phyloP scores from a whole-genome alignment of 2,113 vertebrate genomes.

The Nematolebias whitei region DNA sequence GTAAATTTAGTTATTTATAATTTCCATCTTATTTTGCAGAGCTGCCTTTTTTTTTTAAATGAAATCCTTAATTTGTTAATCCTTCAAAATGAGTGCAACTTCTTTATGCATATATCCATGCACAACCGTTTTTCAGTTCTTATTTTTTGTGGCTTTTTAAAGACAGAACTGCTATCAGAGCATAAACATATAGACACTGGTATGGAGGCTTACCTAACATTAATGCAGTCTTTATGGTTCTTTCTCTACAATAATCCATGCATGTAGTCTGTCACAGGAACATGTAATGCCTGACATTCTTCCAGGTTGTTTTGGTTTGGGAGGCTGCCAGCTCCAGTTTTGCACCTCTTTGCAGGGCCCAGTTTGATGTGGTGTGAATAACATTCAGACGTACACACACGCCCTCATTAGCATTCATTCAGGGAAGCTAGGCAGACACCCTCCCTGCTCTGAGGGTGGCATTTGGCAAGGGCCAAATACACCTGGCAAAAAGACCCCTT shows the following conservation, averaged over 20 bases:
- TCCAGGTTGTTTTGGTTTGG: slow-evolving; percentile 82
- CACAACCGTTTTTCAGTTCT: too few species aligned
- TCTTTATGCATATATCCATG: too few species aligned
- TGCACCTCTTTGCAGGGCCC: slow-evolving; percentile 80
- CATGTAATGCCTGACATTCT: slow-evolving; percentile 80
- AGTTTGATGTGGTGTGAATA: slow-evolving; percentile 84
- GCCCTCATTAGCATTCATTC: slow-evolving; percentile 80
- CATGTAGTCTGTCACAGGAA: slow-evolving; percentile 67
- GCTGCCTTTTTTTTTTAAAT: slow-evolving; percentile 19
- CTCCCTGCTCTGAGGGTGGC: slow-evolving; percentile 79
- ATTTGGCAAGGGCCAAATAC: slow-evolving; percentile 80
- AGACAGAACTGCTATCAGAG: slow-evolving; percentile 1
- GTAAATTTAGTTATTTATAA: too few species aligned
- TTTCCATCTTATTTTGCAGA: slow-evolving; percentile 16
- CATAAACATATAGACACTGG: slow-evolving; percentile 6
- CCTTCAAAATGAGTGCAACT: not conserved
- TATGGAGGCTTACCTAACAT: slow-evolving; percentile 27
- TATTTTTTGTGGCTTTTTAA: too few species aligned
- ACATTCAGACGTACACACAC: slow-evolving; percentile 81
- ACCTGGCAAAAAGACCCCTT: slow-evolving; percentile 77
- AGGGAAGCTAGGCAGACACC: slow-evolving; percentile 72
- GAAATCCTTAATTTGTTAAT: slow-evolving; percentile 14
- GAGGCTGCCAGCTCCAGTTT: slow-evolving; percentile 78
- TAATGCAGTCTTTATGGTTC: slow-evolving; percentile 46
- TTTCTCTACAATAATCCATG: slow-evolving; percentile 66